These are phyloP conservation scores for Desmophyllum pertusum DNA, from an alignment of 92 coral and sea anemone species.

Conservation along the genomic window DNA sequence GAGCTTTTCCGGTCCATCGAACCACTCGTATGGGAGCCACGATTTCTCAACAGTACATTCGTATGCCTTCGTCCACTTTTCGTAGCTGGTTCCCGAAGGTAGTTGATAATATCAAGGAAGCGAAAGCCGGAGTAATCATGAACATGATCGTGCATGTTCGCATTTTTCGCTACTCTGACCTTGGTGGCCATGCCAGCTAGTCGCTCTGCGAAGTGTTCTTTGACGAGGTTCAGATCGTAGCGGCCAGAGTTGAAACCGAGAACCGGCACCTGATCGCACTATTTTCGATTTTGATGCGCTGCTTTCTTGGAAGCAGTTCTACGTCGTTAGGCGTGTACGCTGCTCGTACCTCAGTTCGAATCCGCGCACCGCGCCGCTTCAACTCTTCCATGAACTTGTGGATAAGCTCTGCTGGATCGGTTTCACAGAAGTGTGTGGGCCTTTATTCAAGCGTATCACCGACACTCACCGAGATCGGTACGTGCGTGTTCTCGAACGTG, in stretches of 20 bases:
- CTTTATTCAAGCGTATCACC: not conserved
- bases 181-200: not conserved
- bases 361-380: too few relatives aligned
- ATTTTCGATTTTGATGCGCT: not conserved
- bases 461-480: too few relatives aligned
- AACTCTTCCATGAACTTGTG: too few relatives aligned
- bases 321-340: not conserved
- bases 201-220: not conserved
- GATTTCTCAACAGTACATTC: not conserved
- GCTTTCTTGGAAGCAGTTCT: not conserved
- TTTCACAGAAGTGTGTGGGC: not conserved
- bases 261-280: too few relatives aligned
- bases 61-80: not conserved
- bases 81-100: too few relatives aligned
- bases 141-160: not conserved
- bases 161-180: too few relatives aligned
- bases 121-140: not conserved
- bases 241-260: too few relatives aligned
- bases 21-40: conserved; percentile 8
- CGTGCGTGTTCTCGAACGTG: too few relatives aligned
- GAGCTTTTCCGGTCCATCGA: not conserved
- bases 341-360: too few relatives aligned
- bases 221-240: conserved; percentile 11
- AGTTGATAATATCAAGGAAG: too few relatives aligned
- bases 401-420: not conserved